Evolutionary conservation across 2,113 vertebrate species (phyloP), one percentile per base, ranked within the genome.

Genomic region (Sphyrna mokarran): DNA sequence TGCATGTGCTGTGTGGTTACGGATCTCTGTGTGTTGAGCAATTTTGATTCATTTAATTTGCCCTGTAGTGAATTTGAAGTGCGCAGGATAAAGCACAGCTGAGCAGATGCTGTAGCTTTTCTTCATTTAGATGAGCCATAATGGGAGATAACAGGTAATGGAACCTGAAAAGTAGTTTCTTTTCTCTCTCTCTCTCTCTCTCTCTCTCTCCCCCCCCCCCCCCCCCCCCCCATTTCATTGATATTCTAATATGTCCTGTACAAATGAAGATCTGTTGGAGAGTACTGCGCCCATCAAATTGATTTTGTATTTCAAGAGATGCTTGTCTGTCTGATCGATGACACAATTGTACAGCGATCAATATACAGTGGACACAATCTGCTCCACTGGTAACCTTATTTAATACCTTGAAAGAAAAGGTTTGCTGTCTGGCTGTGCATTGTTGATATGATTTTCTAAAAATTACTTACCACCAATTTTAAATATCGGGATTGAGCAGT

Each of bases 191-290:
- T n/a, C n/a, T n/a, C n/a, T n/a, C n/a, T n/a, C n/a, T n/a, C n/a
- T n/a, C n/a, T n/a, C n/a, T n/a, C 89, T 22, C 87, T 4, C 48
- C 20, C 87, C 48, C 48, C 43, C 33, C 61, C 20, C 87, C 48
- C 48, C 43, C 33, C 89, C 20, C 54, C 48, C 48, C 48, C 48
- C 29, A 29, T 61, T 66, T 37, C 61, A 93, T 26, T 68, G 66
- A 68, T 93, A 7, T n/a, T 63, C 37, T 66, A 37, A 83, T 83
- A 20, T 8, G 37, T 22, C 80, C 80, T 43, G 80, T 43, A 22
- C 80, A 93, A 93, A 93, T 93, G 89, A 93, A 93, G 89, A 93
- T 93, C 29, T 66, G 61, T 37, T n/a, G 89, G 66, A 68, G 61
- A 93, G 63, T 93, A 23, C 54, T 63, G 61, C 66, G 61, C 33